Conservation (phyloP, 2,113 vertebrate species). For the Zapornia atra region DNA sequence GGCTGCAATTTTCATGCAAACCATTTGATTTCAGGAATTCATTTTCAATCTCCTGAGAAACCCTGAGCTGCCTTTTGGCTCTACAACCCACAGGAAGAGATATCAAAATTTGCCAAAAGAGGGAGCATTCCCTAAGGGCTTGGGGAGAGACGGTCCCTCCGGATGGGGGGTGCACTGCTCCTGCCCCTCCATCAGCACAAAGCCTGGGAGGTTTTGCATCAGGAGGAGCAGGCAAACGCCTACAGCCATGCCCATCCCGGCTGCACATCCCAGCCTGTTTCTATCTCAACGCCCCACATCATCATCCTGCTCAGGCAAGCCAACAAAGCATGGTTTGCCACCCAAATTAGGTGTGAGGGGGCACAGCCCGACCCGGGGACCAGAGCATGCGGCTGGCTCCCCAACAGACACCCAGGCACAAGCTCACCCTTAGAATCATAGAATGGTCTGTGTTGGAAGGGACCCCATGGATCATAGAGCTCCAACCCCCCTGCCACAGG, state of each 20-base stretch:
- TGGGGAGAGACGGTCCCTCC: accelerated
- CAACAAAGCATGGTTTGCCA: not conserved
- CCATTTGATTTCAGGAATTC: not conserved
- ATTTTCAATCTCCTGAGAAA: not conserved
- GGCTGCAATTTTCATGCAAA: not conserved
- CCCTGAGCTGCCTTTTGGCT: not conserved
- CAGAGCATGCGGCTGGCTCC: not conserved
- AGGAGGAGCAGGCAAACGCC: not conserved
- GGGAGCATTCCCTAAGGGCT: not conserved
- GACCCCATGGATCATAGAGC: too few species aligned
- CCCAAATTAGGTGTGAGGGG: not conserved
- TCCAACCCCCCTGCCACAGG: too few species aligned
- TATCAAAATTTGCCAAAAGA: not conserved
- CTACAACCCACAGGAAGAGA: not conserved
- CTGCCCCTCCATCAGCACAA: not conserved
- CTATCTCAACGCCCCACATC: not conserved
- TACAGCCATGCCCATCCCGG: not conserved
- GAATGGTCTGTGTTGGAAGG: too few species aligned
- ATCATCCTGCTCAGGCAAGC: accelerated
- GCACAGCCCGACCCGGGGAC: not conserved
- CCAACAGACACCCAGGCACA: not conserved
- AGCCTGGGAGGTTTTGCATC: not conserved
- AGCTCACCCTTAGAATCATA: not conserved
- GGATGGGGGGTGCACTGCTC: accelerated
- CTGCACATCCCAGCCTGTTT: accelerated